phyloP scores from a whole-genome alignment of 2,888 invertebrate genomes.

The Nudaria mundana region DNA sequence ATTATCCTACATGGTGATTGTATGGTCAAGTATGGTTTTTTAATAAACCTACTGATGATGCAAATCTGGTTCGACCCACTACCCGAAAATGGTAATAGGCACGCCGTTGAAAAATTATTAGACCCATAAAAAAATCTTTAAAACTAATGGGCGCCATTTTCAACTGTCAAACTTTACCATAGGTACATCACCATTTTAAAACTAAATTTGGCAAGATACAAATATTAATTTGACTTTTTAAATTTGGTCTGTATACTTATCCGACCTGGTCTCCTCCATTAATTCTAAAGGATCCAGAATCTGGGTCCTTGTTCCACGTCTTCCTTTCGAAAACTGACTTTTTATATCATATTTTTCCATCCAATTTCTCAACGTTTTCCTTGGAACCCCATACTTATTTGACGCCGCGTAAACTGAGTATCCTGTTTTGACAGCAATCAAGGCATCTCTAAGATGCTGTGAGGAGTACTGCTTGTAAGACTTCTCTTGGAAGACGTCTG shows the following conservation, averaged over 20 bases:
- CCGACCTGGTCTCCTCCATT: constrained; percentile 57
- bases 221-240: constrained; percentile 10
- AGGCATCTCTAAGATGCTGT: constrained; percentile 70
- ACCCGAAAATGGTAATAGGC: too few relatives aligned
- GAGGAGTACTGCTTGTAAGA: constrained; percentile 78
- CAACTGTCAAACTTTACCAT: neutral
- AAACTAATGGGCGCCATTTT: too few relatives aligned
- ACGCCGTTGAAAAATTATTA: too few relatives aligned
- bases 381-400: constrained; percentile 77
- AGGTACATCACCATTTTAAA: constrained; percentile 6
- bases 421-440: constrained; percentile 76
- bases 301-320: constrained; percentile 63
- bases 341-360: constrained; percentile 81
- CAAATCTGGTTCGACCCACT: too few relatives aligned
- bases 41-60: too few relatives aligned
- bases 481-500: constrained; percentile 75
- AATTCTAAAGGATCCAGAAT: constrained; percentile 66
- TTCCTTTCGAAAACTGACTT: constrained; percentile 76
- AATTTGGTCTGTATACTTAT: constrained; percentile 48
- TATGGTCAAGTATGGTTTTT: too few relatives aligned
- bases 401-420: constrained; percentile 80
- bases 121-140: too few relatives aligned
- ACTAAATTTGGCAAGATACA: constrained; percentile 10
- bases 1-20: too few relatives aligned
- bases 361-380: constrained; percentile 80